Conservation (phyloP, 2,888 invertebrate genomes). For the Drosophila diplacantha region DNA sequence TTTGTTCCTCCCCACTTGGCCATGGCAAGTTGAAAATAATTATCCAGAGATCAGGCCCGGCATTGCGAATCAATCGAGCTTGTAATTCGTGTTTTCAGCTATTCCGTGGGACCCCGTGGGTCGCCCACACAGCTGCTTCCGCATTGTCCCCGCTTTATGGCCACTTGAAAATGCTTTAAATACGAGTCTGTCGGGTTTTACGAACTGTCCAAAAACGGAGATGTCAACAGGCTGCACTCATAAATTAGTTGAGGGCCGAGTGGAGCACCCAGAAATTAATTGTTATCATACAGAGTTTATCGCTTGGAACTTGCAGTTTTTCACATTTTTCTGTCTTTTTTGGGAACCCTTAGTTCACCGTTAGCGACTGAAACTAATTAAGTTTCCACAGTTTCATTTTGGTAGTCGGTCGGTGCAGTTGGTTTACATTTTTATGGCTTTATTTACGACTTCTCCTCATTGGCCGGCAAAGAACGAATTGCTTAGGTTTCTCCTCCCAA, state of each 20-base stretch:
- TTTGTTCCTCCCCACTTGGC: constrained; percentile 28
- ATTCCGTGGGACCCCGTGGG: neutral
- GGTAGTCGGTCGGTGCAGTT: constrained; percentile 49
- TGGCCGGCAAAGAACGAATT: constrained; percentile 41
- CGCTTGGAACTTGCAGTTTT: constrained; percentile 43
- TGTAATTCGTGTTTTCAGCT: constrained; percentile 52
- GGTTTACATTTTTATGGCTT: constrained; percentile 64
- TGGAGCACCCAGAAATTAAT: constrained; percentile 55
- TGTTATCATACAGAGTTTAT: constrained; percentile 61
- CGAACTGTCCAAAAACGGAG: constrained; percentile 61
- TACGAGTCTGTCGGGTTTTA: constrained; percentile 35
- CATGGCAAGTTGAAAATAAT: constrained; percentile 40
- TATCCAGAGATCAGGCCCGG: constrained; percentile 21
- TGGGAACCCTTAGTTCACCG: constrained; percentile 9
- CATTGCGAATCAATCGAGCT: constrained; percentile 69
- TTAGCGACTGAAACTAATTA: constrained; percentile 59
- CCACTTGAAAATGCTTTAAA: constrained; percentile 32
- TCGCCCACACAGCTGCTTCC: constrained; percentile 29
- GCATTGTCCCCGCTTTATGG: constrained; percentile 35
- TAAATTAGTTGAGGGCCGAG: constrained; percentile 54
- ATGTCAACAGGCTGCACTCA: constrained; percentile 65
- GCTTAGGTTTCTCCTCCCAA: constrained; percentile 55
- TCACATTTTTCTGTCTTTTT: neutral
- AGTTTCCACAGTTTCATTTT: constrained; percentile 62
- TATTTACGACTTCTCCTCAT: constrained; percentile 61